Evolutionary conservation across 2,113 vertebrate species (phyloP), one percentile per base, ranked within the genome.

Genomic region (Bambusicola thoracicus): DNA sequence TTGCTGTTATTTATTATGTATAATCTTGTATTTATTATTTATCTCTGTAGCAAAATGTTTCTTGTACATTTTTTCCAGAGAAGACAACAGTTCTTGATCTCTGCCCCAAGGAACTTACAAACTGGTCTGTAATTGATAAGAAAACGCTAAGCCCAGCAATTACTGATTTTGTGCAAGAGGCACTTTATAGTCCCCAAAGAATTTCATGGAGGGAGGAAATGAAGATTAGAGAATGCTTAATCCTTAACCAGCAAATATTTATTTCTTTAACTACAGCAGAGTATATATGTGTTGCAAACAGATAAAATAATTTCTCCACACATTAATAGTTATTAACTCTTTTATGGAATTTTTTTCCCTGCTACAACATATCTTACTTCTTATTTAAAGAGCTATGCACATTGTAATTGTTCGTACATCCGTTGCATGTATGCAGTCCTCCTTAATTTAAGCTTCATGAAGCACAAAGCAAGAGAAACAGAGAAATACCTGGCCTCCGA

Each of bases 1-100:
- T 94, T 92, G 38, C 20, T n/a, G 10, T 12, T 49, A 77, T 90
- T 84, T 81, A 76, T 95, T 82, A 80, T 83, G 88, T 83, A 74
- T 80, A 11, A 36, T 3, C 36, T 43, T 80, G 10, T 40, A 73
- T 74, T 90, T 30, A 69, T 67, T 83, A 85, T 88, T 87, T 81
- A 59, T 56, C 41, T 66, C 67, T 41, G 18, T 62, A 69, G 30
- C 1, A 7, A 79, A 85, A 11, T 34, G 10, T 66, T 94, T 84
- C n/a, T 53, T 79, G 58, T 53, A 8, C 4, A 19, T 72, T 93
- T 30, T 94, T 87, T 48, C 38, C n/a, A 44, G 41, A 84, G 73
- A 55, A 83, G 27, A 7, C 29, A 76, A 73, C 19, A 82, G 17
- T 10, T 2, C 32, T 87, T 92, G 63, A 89, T 89, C 63, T 11